Conservation (phyloP, 2,888 invertebrate species). For the Chalcis sispes region DNA sequence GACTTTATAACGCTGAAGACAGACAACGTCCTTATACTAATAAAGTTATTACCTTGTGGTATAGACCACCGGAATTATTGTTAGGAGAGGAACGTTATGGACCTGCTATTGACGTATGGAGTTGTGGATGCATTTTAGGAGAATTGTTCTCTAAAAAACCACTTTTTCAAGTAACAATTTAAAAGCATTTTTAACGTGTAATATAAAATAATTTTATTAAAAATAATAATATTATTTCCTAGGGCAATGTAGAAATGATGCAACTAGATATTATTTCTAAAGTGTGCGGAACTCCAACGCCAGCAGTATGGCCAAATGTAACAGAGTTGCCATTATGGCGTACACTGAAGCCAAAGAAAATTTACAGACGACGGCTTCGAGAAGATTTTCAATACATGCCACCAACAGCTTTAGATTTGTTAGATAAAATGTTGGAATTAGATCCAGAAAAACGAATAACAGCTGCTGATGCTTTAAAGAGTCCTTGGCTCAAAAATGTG, state of each 20-base stretch:
- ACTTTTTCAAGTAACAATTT: slow-evolving; percentile 87
- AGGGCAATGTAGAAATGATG: slow-evolving; percentile 94
- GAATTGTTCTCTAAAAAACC: slow-evolving; percentile 98
- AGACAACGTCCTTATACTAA: slow-evolving; percentile 97
- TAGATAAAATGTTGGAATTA: slow-evolving; percentile 96
- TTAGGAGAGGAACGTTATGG: slow-evolving; percentile 98
- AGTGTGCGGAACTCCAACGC: slow-evolving; percentile 96
- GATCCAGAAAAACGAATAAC: slow-evolving; percentile 96
- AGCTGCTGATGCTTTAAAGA: slow-evolving; percentile 94
- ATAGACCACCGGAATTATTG: slow-evolving; percentile 97
- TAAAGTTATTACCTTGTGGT: slow-evolving; percentile 99
- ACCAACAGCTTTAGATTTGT: slow-evolving; percentile 88
- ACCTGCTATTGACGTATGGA: slow-evolving; percentile 99
- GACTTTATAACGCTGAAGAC: slow-evolving; percentile 96
- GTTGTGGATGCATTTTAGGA: slow-evolving; percentile 98
- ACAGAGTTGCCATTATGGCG: slow-evolving; percentile 95
- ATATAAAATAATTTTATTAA: slow-evolving; percentile 6
- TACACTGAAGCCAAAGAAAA: slow-evolving; percentile 92
- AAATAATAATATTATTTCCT: slow-evolving; percentile 59
- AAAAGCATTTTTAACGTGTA: background rate
- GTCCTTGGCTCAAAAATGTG: slow-evolving; percentile 93
- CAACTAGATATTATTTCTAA: slow-evolving; percentile 96
- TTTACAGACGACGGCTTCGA: slow-evolving; percentile 90
- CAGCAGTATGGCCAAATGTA: slow-evolving; percentile 97
- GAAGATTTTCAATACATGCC: slow-evolving; percentile 98